Percentiles rank a stretch among this genome's conserved stretches.
Conservation (phyloP, 1,140 invertebrate genomes). For the Uloborus diversus region DNA sequence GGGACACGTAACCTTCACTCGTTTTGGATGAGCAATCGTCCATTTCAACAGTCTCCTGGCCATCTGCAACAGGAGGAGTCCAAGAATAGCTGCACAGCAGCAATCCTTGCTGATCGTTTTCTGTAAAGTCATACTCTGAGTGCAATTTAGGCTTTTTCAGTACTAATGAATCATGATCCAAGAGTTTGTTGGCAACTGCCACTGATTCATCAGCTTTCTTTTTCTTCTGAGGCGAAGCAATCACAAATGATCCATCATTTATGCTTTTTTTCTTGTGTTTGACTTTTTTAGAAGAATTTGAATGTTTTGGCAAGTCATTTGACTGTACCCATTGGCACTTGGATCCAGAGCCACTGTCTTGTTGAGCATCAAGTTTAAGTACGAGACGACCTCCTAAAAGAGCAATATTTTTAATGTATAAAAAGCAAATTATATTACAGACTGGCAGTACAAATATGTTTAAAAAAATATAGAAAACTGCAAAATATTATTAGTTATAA, state of each 20-base stretch:
- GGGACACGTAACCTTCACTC: constrained; percentile 46
- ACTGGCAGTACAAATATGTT: too few species aligned
- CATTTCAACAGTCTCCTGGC: constrained; percentile 27
- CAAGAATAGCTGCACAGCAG: constrained; percentile 44
- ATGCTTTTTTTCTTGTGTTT: constrained; percentile 35
- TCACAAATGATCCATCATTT: background rate
- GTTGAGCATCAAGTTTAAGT: constrained; percentile 61
- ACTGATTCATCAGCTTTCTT: constrained; percentile 12
- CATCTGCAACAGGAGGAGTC: constrained; percentile 47
- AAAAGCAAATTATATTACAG: too few species aligned
- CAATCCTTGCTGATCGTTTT: background rate
- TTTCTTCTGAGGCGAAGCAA: background rate
- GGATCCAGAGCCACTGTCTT: constrained; percentile 52
- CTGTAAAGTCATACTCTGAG: constrained; percentile 6
- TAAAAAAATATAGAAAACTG: too few species aligned
- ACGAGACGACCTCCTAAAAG: constrained; percentile 59
- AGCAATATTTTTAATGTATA: background rate
- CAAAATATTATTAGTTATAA: background rate
- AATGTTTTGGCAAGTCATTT: constrained; percentile 54
- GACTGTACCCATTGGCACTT: constrained; percentile 60
- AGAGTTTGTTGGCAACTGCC: background rate
- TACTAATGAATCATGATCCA: background rate
- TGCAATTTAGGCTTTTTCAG: constrained; percentile 41
- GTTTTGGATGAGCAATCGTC: constrained; percentile 52
- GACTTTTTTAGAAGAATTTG: constrained; percentile 21